A percentile compares a stretch with the other conserved stretches of the same genome.
phyloP scores from a whole-genome alignment of 2,888 invertebrate genomes.

The Sympetrum striolatum region DNA sequence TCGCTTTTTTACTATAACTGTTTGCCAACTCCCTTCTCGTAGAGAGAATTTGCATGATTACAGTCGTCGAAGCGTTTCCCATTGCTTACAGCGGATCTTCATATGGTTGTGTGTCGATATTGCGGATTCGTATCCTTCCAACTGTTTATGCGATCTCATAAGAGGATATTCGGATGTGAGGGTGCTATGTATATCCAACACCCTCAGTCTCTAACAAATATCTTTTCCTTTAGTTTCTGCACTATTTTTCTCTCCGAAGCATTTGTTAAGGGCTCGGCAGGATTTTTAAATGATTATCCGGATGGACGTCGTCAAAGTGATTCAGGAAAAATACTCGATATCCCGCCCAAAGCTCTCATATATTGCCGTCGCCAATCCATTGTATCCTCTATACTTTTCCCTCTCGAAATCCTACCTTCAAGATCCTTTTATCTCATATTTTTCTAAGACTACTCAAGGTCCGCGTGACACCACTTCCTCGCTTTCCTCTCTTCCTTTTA shows the following conservation, averaged over 20 bases:
- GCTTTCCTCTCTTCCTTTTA: slow-evolving; percentile 13
- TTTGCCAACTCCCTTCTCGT: no score
- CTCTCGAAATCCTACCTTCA: not conserved
- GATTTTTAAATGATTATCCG: not conserved
- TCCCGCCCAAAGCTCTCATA: not conserved
- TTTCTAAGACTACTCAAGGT: slow-evolving; percentile 22
- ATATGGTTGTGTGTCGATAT: no score
- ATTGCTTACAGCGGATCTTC: no score
- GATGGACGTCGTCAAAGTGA: not conserved
- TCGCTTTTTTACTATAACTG: no score
- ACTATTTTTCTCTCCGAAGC: not conserved
- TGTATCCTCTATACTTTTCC: not conserved
- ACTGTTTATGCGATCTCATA: no score
- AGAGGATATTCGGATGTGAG: no score
- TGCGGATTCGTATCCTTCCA: no score
- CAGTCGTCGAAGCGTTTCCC: no score
- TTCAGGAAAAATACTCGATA: not conserved
- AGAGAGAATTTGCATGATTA: no score
- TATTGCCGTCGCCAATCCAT: not conserved
- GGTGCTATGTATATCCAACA: no score
- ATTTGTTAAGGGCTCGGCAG: not conserved
- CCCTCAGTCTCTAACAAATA: no score
- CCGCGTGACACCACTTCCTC: slow-evolving; percentile 9
- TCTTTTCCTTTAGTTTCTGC: not conserved
- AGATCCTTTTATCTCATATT: slow-evolving; percentile 41